These are phyloP conservation scores for Ibycter americanus DNA, from an alignment of 2,797 vertebrate genomes.

Conservation along the genomic window DNA sequence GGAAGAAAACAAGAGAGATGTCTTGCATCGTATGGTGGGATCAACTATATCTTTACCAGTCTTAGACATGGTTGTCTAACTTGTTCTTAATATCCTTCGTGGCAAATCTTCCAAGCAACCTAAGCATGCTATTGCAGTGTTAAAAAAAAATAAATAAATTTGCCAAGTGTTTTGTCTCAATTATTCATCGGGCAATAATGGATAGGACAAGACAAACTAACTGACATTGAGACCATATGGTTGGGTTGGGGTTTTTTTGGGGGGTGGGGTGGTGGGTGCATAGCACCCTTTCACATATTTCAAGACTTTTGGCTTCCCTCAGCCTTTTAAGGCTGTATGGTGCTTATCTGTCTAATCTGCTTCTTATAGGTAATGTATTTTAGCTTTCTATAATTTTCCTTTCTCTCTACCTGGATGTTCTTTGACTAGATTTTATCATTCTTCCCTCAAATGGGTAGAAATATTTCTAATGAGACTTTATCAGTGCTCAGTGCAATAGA, in stretches of 20 bases:
- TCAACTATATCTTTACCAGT: neutral
- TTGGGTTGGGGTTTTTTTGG: neutral
- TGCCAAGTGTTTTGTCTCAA: neutral
- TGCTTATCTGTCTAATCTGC: neutral
- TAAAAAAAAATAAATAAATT: neutral
- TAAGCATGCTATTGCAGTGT: neutral
- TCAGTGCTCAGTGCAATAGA: neutral
- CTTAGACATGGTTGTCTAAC: neutral
- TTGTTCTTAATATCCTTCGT: neutral
- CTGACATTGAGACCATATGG: neutral
- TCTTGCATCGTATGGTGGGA: neutral
- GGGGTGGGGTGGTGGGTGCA: accelerated
- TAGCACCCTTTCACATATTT: neutral
- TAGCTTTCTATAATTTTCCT: neutral
- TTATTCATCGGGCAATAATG: neutral
- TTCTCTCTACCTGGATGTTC: neutral
- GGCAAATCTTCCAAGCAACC: neutral
- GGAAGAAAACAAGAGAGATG: neutral
- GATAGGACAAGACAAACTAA: neutral
- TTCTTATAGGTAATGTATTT: neutral
- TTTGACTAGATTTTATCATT: neutral
- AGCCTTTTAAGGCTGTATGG: neutral
- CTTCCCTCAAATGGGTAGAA: neutral
- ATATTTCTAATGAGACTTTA: neutral
- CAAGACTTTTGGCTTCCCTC: neutral